These are phyloP conservation scores for Amblyopsis hoosieri DNA, from an alignment of 2,797 vertebrate genomes.

Conservation along the genomic window DNA sequence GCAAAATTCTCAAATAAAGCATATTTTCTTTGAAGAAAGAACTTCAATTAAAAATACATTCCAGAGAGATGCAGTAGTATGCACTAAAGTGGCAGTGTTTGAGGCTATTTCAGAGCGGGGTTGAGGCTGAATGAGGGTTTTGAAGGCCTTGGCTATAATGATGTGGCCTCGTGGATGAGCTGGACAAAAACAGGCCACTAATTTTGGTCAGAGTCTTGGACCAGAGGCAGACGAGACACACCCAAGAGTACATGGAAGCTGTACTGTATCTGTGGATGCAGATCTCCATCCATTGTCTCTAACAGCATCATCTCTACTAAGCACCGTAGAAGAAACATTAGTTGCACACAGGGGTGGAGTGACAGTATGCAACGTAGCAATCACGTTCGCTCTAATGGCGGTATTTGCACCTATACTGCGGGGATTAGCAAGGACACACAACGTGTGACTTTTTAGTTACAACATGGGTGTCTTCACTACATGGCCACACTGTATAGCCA, in stretches of 20 bases:
- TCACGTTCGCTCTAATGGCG: too few relatives aligned
- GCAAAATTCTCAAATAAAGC: too few relatives aligned
- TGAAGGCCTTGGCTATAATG: slow-evolving; percentile 69
- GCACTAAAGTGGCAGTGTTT: slow-evolving; percentile 10
- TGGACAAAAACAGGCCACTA: slow-evolving; percentile 74
- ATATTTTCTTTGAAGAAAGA: slow-evolving; percentile 9
- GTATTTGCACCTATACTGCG: too few relatives aligned
- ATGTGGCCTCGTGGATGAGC: slow-evolving; percentile 70
- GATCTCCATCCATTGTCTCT: slow-evolving; percentile 24
- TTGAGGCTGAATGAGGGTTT: slow-evolving; percentile 65
- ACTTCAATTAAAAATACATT: slow-evolving; percentile 44
- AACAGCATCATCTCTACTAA: slow-evolving; percentile 21
- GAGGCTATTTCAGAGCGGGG: slow-evolving; percentile 68
- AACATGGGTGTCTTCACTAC: too few relatives aligned
- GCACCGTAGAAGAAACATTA: not conserved
- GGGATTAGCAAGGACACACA: too few relatives aligned
- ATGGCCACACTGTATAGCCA: too few relatives aligned
- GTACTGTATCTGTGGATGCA: slow-evolving; percentile 25
- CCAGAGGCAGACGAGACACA: too few relatives aligned
- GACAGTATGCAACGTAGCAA: too few relatives aligned
- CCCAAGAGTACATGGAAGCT: slow-evolving; percentile 19
- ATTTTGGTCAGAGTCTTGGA: slow-evolving; percentile 76
- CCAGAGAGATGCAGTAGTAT: slow-evolving; percentile 2
- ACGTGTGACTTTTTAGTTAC: too few relatives aligned
- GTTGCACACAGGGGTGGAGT: too few relatives aligned